Evolutionary conservation across 1,140 invertebrate species (phyloP).

Genomic region (Nasonia giraulti): DNA sequence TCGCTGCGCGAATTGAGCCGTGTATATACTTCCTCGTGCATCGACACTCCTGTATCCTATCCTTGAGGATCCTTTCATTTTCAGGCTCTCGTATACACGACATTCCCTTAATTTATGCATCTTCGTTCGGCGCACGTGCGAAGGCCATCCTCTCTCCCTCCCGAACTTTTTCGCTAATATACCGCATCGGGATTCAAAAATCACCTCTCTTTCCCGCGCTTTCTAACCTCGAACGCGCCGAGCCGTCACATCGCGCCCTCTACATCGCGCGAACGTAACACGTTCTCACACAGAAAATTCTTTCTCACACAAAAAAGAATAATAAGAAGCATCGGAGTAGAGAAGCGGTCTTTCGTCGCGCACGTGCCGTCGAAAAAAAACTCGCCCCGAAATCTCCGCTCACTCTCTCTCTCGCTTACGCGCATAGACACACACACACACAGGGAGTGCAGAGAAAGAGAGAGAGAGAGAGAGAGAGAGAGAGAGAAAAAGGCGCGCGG

Average conservation of each 20-base stretch:
- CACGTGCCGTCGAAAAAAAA: background rate
- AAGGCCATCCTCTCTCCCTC: background rate
- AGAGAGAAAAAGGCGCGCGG: background rate
- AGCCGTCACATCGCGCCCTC: background rate
- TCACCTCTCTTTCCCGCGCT: background rate
- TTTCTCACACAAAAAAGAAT: background rate
- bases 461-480: background rate
- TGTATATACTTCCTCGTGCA: background rate
- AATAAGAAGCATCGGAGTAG: too few species aligned
- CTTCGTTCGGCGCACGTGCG: background rate
- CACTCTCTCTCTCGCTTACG: too few species aligned
- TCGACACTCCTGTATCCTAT: background rate
- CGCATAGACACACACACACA: background rate
- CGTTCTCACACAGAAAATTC: background rate
- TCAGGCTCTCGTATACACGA: background rate
- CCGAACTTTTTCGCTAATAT: background rate
- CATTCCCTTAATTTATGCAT: background rate
- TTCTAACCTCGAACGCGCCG: background rate
- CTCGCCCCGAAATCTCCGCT: background rate
- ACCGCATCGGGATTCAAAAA: background rate
- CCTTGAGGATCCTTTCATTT: conserved; percentile 4
- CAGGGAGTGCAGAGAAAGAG: background rate
- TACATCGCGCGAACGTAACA: background rate
- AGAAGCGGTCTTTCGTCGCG: background rate
- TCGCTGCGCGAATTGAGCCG: background rate